Evolutionary conservation across 2,888 invertebrate species (phyloP).

Genomic region (Cryptops parisi): DNA sequence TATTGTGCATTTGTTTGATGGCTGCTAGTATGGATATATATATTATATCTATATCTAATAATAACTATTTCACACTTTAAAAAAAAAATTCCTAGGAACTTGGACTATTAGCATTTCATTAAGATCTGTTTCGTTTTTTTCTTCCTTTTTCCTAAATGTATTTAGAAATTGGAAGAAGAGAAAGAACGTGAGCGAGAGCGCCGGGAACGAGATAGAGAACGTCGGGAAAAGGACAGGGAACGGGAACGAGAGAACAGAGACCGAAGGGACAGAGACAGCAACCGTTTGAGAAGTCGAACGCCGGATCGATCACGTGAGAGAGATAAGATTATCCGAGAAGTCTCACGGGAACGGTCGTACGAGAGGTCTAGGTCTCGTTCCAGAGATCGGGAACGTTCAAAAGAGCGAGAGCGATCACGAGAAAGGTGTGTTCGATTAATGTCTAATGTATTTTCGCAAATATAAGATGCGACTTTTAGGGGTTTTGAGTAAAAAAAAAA

Average conservation of each 20-base stretch:
- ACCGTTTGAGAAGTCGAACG: slow-evolving; percentile 23
- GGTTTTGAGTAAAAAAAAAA: no score
- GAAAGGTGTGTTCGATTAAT: slow-evolving; percentile 19
- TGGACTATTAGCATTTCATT: no score
- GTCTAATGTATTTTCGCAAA: no score
- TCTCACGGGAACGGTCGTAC: slow-evolving; percentile 37
- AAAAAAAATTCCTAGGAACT: no score
- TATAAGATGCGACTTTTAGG: no score
- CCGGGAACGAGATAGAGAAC: slow-evolving; percentile 28
- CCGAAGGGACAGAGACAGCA: slow-evolving; percentile 36
- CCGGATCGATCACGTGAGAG: slow-evolving; percentile 12
- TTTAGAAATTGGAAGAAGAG: slow-evolving; percentile 57
- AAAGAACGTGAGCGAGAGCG: slow-evolving; percentile 40
- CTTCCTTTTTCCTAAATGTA: slow-evolving; percentile 9
- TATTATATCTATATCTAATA: no score
- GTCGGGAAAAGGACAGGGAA: slow-evolving; percentile 32
- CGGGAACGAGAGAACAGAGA: slow-evolving; percentile 22
- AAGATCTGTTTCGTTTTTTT: not conserved
- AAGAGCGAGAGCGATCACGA: slow-evolving; percentile 21
- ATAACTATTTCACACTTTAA: no score
- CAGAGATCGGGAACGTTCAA: slow-evolving; percentile 25
- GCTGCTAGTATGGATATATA: no score
- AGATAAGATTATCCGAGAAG: slow-evolving; percentile 24
- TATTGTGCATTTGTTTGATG: no score
- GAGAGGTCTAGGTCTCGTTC: slow-evolving; percentile 27